phyloP scores from a whole-genome alignment of 2,113 vertebrate genomes.

The Pipra filicauda region DNA sequence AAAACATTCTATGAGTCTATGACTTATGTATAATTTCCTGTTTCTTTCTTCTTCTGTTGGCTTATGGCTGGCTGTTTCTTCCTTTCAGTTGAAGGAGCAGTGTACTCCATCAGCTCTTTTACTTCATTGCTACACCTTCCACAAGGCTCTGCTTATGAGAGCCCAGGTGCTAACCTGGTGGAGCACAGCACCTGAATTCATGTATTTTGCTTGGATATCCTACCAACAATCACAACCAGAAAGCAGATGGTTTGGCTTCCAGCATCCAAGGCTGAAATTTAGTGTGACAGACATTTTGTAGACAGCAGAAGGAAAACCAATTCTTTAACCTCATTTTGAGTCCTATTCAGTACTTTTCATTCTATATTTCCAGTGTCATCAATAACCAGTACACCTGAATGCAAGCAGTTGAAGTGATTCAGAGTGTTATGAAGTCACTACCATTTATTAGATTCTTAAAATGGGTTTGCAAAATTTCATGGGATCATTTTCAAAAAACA shows the following conservation, averaged over 20 bases:
- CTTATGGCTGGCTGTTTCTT: neutral
- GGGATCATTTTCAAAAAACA: neutral
- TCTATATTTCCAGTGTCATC: neutral
- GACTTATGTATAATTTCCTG: neutral
- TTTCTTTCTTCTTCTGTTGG: neutral
- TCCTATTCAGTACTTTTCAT: neutral
- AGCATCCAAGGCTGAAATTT: neutral
- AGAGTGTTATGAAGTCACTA: neutral
- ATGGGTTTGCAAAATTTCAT: neutral
- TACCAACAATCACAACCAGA: neutral
- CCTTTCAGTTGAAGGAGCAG: neutral
- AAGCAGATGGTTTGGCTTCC: neutral
- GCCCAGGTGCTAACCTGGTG: neutral
- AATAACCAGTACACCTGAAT: neutral
- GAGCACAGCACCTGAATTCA: neutral
- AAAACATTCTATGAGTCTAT: neutral
- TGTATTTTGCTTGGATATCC: constrained; percentile 32
- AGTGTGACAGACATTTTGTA: neutral
- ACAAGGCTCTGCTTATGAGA: neutral
- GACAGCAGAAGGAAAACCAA: neutral
- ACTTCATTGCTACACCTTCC: constrained; percentile 46
- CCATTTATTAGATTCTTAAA: neutral
- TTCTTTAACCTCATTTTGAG: neutral
- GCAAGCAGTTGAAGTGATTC: neutral
- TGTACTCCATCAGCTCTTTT: neutral